A percentile compares a stretch with the other conserved stretches of the same genome.
Conservation (phyloP, 1,140 invertebrate species). For the Drosophila sp. region DNA sequence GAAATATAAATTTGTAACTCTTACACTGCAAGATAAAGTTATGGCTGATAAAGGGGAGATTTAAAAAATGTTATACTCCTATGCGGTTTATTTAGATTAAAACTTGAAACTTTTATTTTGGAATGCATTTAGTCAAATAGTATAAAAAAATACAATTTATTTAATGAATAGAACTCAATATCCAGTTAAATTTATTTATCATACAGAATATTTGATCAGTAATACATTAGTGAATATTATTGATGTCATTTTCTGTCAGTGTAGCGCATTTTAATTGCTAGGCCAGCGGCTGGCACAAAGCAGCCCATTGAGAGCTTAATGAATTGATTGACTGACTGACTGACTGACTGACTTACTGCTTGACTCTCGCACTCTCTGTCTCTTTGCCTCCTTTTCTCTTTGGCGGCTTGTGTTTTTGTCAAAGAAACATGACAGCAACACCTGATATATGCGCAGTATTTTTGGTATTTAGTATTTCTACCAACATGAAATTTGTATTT, state of each 20-base stretch:
- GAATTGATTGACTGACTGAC: slow-evolving; percentile 52
- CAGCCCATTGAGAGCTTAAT: slow-evolving; percentile 40
- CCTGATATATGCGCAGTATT: slow-evolving; percentile 46
- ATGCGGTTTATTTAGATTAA: too few species aligned
- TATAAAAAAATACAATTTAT: too few species aligned
- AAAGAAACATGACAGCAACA: slow-evolving; percentile 55
- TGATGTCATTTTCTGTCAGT: slow-evolving; percentile 11
- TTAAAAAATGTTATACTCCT: too few species aligned
- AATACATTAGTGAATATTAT: neutral
- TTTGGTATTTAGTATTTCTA: slow-evolving; percentile 41
- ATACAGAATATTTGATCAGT: too few species aligned
- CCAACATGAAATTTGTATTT: slow-evolving; percentile 47
- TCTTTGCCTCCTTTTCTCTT: slow-evolving; percentile 5
- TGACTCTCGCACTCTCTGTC: neutral
- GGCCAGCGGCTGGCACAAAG: slow-evolving; percentile 40
- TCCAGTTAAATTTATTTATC: too few species aligned
- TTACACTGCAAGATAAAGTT: slow-evolving; percentile 20
- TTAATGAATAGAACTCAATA: too few species aligned
- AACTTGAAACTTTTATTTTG: too few species aligned
- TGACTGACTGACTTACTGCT: slow-evolving; percentile 39
- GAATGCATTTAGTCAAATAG: too few species aligned
- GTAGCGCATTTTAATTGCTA: slow-evolving; percentile 50
- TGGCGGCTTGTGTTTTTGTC: slow-evolving; percentile 60
- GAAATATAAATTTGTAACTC: slow-evolving; percentile 41
- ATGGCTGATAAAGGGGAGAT: too few species aligned